Percentiles rank a stretch among this genome's conserved stretches.
phyloP scores from a whole-genome alignment of 2,797 vertebrate species.

The Pristis pectinata region DNA sequence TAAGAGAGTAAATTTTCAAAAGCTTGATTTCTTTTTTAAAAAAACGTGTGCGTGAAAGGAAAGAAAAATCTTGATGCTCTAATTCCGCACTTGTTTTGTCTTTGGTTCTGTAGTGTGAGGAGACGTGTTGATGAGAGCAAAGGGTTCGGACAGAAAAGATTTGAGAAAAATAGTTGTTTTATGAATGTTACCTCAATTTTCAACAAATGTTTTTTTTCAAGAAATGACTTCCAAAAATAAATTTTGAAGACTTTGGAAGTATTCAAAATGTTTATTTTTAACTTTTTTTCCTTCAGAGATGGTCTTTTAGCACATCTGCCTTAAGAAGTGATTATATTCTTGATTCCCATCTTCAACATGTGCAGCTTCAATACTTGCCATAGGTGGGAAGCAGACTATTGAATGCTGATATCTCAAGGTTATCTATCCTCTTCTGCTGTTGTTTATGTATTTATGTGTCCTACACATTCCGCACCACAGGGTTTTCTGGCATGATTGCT shows the following conservation, averaged over 20 bases:
- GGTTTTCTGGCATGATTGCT: neutral
- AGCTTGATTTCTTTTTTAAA: neutral
- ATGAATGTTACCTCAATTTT: no score
- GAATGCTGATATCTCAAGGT: neutral
- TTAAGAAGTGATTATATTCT: neutral
- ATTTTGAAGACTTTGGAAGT: no score
- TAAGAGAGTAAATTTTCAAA: neutral
- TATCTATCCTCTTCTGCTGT: neutral
- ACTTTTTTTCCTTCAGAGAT: neutral
- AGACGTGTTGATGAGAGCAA: neutral
- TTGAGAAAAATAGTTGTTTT: neutral
- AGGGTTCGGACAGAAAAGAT: neutral
- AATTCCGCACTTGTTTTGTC: neutral
- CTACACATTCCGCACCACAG: neutral
- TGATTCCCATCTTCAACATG: neutral
- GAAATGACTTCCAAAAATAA: no score
- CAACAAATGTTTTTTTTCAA: no score
- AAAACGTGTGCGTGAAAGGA: neutral
- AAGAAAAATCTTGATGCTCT: neutral
- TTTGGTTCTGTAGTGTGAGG: neutral
- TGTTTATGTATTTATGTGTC: constrained; percentile 20
- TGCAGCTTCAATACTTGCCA: neutral
- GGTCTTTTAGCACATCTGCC: neutral
- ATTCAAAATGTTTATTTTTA: neutral
- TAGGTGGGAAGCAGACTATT: neutral